phyloP scores from a whole-genome alignment of 2,888 invertebrate genomes.

The Pelosia muscerda region DNA sequence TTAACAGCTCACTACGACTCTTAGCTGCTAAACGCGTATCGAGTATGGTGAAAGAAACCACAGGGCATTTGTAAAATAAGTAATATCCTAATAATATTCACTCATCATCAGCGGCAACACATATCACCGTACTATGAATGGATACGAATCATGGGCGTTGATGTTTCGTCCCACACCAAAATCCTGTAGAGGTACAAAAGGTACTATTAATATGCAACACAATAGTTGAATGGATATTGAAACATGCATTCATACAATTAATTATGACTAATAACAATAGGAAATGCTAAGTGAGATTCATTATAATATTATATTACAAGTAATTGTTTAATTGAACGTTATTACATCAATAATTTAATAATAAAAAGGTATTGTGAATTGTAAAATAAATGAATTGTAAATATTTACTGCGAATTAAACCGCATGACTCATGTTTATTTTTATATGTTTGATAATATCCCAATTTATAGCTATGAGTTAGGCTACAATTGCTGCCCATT shows the following conservation, averaged over 20 bases:
- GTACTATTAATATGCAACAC: neutral
- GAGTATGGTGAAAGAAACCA: too few species aligned
- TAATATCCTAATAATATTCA: neutral
- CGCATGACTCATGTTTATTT: neutral
- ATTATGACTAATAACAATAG: too few species aligned
- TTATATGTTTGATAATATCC: neutral
- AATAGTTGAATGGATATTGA: constrained; percentile 4
- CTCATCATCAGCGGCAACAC: neutral
- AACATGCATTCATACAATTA: neutral
- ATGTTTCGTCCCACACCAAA: neutral
- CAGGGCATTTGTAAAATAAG: neutral
- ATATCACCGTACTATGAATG: neutral
- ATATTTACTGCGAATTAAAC: neutral
- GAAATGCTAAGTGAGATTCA: neutral
- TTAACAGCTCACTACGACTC: too few species aligned
- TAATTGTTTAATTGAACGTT: too few species aligned
- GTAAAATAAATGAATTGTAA: neutral
- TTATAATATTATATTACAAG: neutral
- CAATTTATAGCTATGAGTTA: too few species aligned
- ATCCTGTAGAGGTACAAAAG: neutral
- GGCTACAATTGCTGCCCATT: too few species aligned
- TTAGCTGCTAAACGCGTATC: too few species aligned
- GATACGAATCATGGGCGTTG: neutral
- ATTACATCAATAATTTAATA: neutral
- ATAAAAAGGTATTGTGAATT: neutral